phyloP scores from a whole-genome alignment of 2,113 vertebrate species.

The Struthio camelus region DNA sequence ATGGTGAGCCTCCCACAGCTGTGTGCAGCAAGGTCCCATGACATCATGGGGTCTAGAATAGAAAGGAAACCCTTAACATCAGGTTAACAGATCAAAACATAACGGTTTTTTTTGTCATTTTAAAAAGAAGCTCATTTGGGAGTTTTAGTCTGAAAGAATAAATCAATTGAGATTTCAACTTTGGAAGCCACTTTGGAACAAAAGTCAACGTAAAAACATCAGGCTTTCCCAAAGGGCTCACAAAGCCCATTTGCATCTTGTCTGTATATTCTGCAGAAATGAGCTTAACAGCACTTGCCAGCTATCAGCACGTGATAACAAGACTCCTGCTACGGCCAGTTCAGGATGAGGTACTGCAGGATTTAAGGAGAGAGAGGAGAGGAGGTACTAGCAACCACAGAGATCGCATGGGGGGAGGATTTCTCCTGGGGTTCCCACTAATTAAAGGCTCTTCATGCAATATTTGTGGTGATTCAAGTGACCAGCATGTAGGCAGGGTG shows the following conservation, averaged over 20 bases:
- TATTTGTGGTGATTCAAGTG: neutral
- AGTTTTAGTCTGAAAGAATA: neutral
- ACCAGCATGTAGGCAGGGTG: neutral
- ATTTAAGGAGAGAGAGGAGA: neutral
- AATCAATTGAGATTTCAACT: neutral
- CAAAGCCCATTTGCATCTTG: slow-evolving; percentile 27
- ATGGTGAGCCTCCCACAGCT: neutral
- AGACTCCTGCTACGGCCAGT: neutral
- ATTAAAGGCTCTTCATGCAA: neutral
- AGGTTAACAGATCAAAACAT: neutral
- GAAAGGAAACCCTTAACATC: neutral
- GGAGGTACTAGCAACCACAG: neutral
- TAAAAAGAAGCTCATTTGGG: neutral
- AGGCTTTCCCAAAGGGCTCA: neutral
- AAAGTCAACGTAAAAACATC: neutral
- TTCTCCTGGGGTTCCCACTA: neutral
- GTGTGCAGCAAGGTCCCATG: neutral
- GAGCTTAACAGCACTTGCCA: neutral
- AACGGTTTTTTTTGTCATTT: neutral
- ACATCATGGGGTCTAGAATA: neutral
- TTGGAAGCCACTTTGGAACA: slow-evolving; percentile 4
- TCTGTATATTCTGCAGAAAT: neutral
- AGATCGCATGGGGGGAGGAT: neutral
- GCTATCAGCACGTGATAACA: neutral
- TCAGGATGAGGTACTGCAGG: neutral